Percentiles rank a stretch among this genome's conserved stretches.
These are phyloP conservation scores for Hirudo medicinalis DNA, from an alignment of 1,140 invertebrate genomes.

Conservation along the genomic window DNA sequence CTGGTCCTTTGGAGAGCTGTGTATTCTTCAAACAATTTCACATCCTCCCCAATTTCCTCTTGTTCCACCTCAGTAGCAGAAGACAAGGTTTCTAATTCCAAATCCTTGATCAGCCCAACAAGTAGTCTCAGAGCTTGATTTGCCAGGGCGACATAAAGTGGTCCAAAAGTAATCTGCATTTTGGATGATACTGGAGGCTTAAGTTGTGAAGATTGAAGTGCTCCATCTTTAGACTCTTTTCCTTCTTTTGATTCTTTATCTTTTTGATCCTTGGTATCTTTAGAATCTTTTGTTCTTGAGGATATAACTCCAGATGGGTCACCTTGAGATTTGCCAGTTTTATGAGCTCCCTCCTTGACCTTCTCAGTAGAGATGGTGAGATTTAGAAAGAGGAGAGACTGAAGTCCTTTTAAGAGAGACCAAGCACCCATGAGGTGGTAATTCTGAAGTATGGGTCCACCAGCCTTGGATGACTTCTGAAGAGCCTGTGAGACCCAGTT, in stretches of 20 bases:
- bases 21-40: constrained; percentile 39
- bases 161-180: constrained; percentile 64
- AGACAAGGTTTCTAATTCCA: constrained; percentile 41
- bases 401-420: constrained; percentile 70
- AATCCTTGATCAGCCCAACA: constrained; percentile 53
- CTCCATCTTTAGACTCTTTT: not conserved
- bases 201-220: constrained; percentile 2
- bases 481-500: constrained; percentile 64
- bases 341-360: constrained; percentile 25
- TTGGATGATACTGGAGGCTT: constrained; percentile 23
- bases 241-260: not conserved
- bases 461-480: constrained; percentile 67
- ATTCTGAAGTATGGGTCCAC: constrained; percentile 74
- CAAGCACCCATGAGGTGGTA: constrained; percentile 71
- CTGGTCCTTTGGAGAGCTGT: constrained; percentile 55
- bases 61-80: not conserved
- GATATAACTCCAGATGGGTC: not conserved
- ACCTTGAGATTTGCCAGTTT: constrained; percentile 3
- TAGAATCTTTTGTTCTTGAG: not conserved
- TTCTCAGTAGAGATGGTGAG: constrained; percentile 34
- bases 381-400: constrained; percentile 45
- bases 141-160: constrained; percentile 63
- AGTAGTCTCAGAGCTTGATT: constrained; percentile 57
- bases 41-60: constrained; percentile 13
- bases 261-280: constrained; percentile 4